phyloP scores from a whole-genome alignment of 2,113 vertebrate genomes.

The Epinephelus lanceolatus region DNA sequence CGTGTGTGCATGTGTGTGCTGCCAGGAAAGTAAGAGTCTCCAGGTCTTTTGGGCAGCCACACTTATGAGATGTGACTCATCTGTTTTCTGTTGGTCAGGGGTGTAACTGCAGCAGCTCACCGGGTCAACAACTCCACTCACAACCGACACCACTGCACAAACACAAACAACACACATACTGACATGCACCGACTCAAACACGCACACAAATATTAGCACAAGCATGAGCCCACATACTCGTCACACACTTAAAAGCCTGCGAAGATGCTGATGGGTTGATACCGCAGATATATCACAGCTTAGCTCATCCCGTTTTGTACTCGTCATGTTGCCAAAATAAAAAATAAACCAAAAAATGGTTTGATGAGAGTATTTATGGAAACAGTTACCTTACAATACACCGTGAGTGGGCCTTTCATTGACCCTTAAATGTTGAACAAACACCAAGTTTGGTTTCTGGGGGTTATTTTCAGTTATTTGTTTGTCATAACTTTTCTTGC shows the following conservation, averaged over 20 bases:
- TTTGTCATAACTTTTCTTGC: constrained; percentile 27
- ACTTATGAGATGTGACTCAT: constrained; percentile 33
- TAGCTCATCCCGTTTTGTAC: constrained; percentile 5
- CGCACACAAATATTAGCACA: constrained; percentile 28
- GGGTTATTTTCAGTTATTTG: constrained; percentile 55
- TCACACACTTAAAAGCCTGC: background rate
- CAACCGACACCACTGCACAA: constrained; percentile 18
- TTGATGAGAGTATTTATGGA: constrained; percentile 43
- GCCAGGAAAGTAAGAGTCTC: constrained; percentile 13
- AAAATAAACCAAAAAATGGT: constrained; percentile 28
- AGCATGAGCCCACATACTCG: background rate
- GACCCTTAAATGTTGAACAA: constrained; percentile 38
- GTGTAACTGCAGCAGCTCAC: constrained; percentile 23
- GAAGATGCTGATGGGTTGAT: constrained; percentile 8
- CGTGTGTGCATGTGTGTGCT: constrained; percentile 1
- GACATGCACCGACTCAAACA: constrained; percentile 3
- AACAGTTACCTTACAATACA: constrained; percentile 32
- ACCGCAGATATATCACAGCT: constrained; percentile 27
- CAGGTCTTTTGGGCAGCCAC: constrained; percentile 26
- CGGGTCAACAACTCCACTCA: constrained; percentile 21
- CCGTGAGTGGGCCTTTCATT: background rate
- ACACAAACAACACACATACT: constrained; percentile 7
- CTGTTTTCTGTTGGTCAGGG: constrained; percentile 49
- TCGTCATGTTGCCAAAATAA: constrained; percentile 32
- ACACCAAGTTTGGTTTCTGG: constrained; percentile 25